Evolutionary conservation across 2,888 invertebrate species (phyloP).

Genomic region (Sphaerophoria taeniata): DNA sequence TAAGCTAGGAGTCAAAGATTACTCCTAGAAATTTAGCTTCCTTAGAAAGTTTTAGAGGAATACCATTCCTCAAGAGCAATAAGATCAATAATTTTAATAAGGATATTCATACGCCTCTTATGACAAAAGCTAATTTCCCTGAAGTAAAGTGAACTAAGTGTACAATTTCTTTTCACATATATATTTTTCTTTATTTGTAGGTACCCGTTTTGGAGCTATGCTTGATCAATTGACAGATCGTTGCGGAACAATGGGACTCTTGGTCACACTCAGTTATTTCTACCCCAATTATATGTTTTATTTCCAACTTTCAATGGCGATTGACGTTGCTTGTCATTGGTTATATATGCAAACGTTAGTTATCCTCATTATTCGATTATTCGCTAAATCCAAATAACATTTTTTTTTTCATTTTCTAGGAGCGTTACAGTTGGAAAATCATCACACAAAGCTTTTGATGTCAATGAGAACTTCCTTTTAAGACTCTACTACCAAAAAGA

Average conservation of each 20-base stretch:
- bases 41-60: too few relatives aligned
- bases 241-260: constrained; percentile 96
- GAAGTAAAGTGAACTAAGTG: too few relatives aligned
- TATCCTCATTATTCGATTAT: background rate
- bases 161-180: background rate
- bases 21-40: too few relatives aligned
- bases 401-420: constrained; percentile 80
- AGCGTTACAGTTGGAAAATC: constrained; percentile 92
- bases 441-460: constrained; percentile 96
- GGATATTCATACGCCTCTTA: too few relatives aligned
- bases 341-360: constrained; percentile 95
- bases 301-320: constrained; percentile 96
- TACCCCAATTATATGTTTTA: constrained; percentile 97
- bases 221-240: constrained; percentile 98
- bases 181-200: constrained; percentile 79
- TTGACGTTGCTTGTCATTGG: constrained; percentile 99
- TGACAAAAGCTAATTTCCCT: too few relatives aligned
- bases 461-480: constrained; percentile 96
- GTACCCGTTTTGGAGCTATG: constrained; percentile 97
- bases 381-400: background rate
- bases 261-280: constrained; percentile 95
- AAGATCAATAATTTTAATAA: too few relatives aligned
- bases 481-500: constrained; percentile 95
- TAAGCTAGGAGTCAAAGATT: too few relatives aligned
- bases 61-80: too few relatives aligned